These are phyloP conservation scores for Megaceryle alcyon DNA, from an alignment of 2,797 vertebrate genomes.

Conservation along the genomic window DNA sequence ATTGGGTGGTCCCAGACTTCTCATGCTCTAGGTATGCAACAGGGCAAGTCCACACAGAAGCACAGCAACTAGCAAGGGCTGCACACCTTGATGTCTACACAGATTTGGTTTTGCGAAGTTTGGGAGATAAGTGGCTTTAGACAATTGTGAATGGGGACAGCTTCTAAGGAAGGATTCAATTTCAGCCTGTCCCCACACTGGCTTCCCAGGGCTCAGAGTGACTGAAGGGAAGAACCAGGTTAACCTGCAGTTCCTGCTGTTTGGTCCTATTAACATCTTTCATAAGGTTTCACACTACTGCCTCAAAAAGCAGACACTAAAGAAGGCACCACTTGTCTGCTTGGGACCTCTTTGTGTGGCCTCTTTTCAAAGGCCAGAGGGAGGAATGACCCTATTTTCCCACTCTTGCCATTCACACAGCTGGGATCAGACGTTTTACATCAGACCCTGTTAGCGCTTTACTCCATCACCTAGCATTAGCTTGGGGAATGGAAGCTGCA, in stretches of 20 bases:
- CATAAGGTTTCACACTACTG: neutral
- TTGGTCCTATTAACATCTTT: neutral
- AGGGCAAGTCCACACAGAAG: neutral
- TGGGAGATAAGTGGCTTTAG: neutral
- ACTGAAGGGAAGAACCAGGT: neutral
- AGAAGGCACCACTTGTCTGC: neutral
- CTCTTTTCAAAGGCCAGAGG: neutral
- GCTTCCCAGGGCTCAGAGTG: neutral
- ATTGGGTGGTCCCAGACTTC: neutral
- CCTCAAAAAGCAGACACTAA: neutral
- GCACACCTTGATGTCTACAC: neutral
- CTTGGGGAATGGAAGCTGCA: neutral
- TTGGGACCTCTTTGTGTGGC: neutral
- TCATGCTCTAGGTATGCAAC: neutral
- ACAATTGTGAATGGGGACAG: neutral
- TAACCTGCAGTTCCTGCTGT: neutral
- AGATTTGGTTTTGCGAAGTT: neutral
- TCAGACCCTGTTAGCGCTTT: neutral
- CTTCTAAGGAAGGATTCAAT: neutral
- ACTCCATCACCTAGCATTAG: neutral
- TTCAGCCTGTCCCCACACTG: neutral
- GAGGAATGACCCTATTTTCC: neutral
- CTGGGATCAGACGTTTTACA: neutral
- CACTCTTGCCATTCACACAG: neutral
- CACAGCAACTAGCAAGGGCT: neutral